Base-by-base conservation (phyloP, 1,140 invertebrate species). In the Halesus radiatus region DNA sequence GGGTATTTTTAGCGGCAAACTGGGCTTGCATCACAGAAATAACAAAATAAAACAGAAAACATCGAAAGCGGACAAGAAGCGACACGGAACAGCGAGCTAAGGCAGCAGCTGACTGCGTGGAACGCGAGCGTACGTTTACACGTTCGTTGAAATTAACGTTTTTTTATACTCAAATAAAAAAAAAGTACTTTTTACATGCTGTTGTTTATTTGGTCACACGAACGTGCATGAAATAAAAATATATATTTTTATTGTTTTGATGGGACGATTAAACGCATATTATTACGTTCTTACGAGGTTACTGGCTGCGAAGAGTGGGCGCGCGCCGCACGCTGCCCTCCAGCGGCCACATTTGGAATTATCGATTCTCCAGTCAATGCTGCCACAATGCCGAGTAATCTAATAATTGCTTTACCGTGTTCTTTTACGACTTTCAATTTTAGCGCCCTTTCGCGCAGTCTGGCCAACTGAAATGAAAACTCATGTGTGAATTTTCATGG, bases 31-130 rank as follows among this genome's bases (percentile, higher is more conserved):
- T 89, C 87, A 90, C 88, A 89, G 86, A 89, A 90, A 89, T 87
- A 90, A 90, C 87, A 86, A 90, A 89, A 89, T 88, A 89, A 89
- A 90, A 89, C 88, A 85, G 86, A 90, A 90, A 90, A 90, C 89
- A 90, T 89, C 88, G 86, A 90, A 90, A 90, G 89, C 89, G 87
- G 88, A 89, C 88, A 88, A 89, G 88, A 90, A 89, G 88, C 88
- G 88, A 89, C 88, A 89, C 88, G 88, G 87, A 89, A 89, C 88
- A 85, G 88, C 88, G 88, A 89, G 89, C 89, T 75, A 89, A 80
- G 89, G 89, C 88, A 89, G 88, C 89, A 89, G 88, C 89, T 89
- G 88, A 90, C 89, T 89, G 87, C 85, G 85, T 84, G 84, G 60
- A 74, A 85, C 85, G 85, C 79, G 80, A 84, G 84, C 68, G 75